Conservation (phyloP, 2,888 invertebrate species). For the Coelopa pilipes region DNA sequence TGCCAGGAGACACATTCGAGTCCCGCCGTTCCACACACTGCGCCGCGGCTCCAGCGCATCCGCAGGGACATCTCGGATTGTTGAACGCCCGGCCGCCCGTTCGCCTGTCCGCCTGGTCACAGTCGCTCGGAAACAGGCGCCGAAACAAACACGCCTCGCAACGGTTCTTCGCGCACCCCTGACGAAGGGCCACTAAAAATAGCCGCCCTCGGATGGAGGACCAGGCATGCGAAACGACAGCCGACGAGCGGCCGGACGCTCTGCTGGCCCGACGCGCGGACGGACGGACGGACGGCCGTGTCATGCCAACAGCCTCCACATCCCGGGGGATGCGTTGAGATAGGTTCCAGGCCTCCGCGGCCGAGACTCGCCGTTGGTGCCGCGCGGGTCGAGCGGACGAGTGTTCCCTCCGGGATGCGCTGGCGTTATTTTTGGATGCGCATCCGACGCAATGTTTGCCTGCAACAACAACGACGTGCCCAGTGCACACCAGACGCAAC, state of each 20-base stretch:
- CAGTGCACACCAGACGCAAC: too few species aligned
- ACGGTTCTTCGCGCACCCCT: neutral
- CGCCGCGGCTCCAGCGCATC: neutral
- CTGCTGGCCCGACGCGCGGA: constrained; percentile 39
- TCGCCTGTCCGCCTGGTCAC: constrained; percentile 1
- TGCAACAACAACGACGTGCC: too few species aligned
- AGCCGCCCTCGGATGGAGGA: constrained; percentile 53
- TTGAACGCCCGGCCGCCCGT: too few species aligned
- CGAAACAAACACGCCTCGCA: neutral
- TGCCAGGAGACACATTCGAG: too few species aligned
- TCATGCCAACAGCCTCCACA: constrained; percentile 48
- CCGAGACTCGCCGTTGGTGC: neutral
- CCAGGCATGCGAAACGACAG: constrained; percentile 23
- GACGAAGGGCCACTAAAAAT: constrained; percentile 61
- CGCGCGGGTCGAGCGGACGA: neutral
- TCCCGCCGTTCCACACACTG: too few species aligned
- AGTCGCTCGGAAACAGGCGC: neutral
- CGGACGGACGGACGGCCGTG: constrained; percentile 44
- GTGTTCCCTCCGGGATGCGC: too few species aligned
- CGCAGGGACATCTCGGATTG: constrained; percentile 8
- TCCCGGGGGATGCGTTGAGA: constrained; percentile 26
- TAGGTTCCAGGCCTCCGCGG: neutral
- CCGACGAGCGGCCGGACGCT: constrained; percentile 39
- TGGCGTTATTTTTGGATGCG: constrained; percentile 5
- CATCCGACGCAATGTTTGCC: constrained; percentile 13